Base-by-base conservation (phyloP, 92 coral and sea anemone genomes). In the Epizoanthus illoricatus region DNA sequence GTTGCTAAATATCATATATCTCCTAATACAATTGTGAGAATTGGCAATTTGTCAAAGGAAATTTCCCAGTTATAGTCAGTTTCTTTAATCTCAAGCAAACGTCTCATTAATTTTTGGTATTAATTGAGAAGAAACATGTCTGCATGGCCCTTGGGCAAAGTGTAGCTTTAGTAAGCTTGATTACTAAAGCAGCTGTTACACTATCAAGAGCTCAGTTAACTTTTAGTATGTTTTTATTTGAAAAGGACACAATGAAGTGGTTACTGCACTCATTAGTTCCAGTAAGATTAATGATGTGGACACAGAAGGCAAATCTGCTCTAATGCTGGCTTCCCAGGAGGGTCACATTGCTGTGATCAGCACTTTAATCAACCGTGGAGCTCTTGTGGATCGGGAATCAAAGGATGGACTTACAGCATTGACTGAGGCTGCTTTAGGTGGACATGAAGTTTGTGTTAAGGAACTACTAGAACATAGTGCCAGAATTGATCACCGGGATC, bases 271-370 rank as follows among this genome's bases (percentile, higher is more conserved):
- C 16, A 80, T 92, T 4, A 87, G 88, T 59, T 89, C 92, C 64
- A 90, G 90, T 28, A 80, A 81, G 39, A 56, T 88, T 54, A 84
- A 92, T 73, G 98, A 89, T 71, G 61, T 85, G 13, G 99, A 96
- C 69, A 85, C 79, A 5, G 90, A 84, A 61, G 92, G 93, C 16
- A 90, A 90, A 49, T 91, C 99, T 10, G 90, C 98, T 2, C 81
- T 96, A 87, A 94, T 96, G 87, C 85, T 96, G 76, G 99, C 98
- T 4, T 91, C 98, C 73, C 99, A 96, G 47, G 99, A 94, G 72
- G 99, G 98, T 4, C 98, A 93, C 57, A 73, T 80, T 54, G 71
- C 84, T 41, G 89, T 90, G 20, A 84, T 96, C 61, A 78, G 82
- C 18, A 89, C 88, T 45, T 91, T 96, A 24, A 80, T 93, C 67